Percentiles rank a stretch among this genome's conserved stretches.
Evolutionary conservation across 2,113 vertebrate genomes (phyloP).

Genomic region (Pterocles burchelli): DNA sequence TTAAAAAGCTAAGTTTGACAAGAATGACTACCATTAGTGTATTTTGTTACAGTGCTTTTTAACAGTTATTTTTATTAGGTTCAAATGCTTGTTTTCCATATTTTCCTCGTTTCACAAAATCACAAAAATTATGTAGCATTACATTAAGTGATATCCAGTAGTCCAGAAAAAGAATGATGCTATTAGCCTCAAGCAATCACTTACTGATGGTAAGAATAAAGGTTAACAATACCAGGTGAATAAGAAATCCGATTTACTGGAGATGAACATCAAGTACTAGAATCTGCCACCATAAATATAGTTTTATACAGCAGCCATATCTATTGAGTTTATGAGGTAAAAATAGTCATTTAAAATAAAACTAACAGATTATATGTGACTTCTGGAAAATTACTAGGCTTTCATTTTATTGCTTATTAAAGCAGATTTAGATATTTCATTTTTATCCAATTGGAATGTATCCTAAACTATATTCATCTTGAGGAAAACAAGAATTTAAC

Average conservation of each 20-base stretch:
- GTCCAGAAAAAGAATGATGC: constrained; percentile 40
- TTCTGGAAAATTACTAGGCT: neutral
- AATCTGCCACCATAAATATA: constrained; percentile 19
- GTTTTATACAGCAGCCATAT: constrained; percentile 24
- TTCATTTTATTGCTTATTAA: neutral
- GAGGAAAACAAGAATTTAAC: neutral
- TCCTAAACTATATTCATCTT: neutral
- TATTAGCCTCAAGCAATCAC: constrained; percentile 59
- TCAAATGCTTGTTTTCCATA: constrained; percentile 12
- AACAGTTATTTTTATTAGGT: constrained; percentile 11
- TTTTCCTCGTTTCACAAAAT: constrained; percentile 7
- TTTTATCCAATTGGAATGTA: neutral
- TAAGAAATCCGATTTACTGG: constrained; percentile 3
- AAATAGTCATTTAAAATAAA: constrained; percentile 4
- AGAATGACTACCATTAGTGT: neutral
- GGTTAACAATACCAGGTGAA: constrained; percentile 45
- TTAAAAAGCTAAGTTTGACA: neutral
- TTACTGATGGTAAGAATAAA: constrained; percentile 42
- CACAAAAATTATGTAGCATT: constrained; percentile 39
- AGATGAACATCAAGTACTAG: constrained; percentile 34
- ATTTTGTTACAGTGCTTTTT: neutral
- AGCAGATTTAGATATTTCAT: neutral
- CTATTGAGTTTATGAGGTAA: constrained; percentile 12
- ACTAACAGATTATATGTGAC: neutral
- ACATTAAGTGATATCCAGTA: constrained; percentile 50